Base-by-base conservation (phyloP, 2,113 vertebrate genomes). In the Saguinus midas region DNA sequence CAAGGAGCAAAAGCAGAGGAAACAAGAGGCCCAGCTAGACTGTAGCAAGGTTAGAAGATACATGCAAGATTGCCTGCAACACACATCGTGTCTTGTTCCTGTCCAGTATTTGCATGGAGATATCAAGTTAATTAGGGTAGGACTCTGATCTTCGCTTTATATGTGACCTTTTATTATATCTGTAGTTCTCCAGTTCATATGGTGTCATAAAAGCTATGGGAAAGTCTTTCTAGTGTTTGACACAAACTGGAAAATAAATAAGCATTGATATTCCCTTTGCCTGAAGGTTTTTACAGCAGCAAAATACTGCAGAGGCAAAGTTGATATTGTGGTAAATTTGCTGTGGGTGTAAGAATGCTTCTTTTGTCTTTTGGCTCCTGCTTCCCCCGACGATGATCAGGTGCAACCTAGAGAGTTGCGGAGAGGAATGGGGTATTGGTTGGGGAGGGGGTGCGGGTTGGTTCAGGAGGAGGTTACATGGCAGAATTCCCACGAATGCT, bases 401-500 rank as follows among this genome's bases (percentile, higher is more conserved):
- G 98, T 98, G 98, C 97, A 95, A 94, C 96, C 61, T 91, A 95
- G 96, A 95, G 82, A 87, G 94, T 89, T 89, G 57, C 66, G 61
- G 82, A 93, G 96, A 94, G 96, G 94, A 83, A 90, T 91, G 95
- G 97, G 75, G 91, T 83, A 45, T 95, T 95, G 92, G 35, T 14
- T 81, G 20, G 90, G 29, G 70, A 90, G 97, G 21, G 87, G 93
- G 94, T 96, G 73, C 29, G 85, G 25, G 88, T 84, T 97, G 87
- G 97, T 98, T 97, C 94, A 94, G 96, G 94, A 92, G 89, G 89
- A 97, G 96, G 96, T 98, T 98, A 98, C 96, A 96, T 98, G 98
- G 97, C 97, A 97, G 98, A 98, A 99, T 99, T 99, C 99, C 98
- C 99, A 99, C 97, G 98, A 98, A 99, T 97, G 98, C 95, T 97